A percentile compares a stretch with the other conserved stretches of the same genome.
phyloP scores from a whole-genome alignment of 2,888 invertebrate species.

The Apotomis turbidana region DNA sequence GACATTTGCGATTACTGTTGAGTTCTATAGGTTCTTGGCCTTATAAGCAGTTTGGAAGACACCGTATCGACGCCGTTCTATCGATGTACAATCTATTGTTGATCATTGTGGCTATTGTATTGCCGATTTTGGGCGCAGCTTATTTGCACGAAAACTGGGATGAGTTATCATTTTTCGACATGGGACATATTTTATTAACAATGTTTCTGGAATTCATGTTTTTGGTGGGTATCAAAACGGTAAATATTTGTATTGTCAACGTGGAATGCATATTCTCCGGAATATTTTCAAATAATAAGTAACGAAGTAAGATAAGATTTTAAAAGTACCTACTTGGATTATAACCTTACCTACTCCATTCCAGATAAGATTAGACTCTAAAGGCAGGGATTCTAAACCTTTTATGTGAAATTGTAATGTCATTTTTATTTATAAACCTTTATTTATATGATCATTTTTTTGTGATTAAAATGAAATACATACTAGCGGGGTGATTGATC shows the following conservation, averaged over 20 bases:
- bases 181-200: neutral
- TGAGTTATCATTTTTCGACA: neutral
- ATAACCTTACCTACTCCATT: too few relatives aligned
- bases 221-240: neutral
- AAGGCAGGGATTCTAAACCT: too few relatives aligned
- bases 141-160: neutral
- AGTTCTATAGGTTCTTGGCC: conserved; percentile 8
- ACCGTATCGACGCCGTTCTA: neutral
- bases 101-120: neutral
- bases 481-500: too few relatives aligned
- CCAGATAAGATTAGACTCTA: too few relatives aligned
- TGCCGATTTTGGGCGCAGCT: neutral
- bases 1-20: neutral
- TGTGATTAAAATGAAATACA: too few relatives aligned
- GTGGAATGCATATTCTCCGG: too few relatives aligned
- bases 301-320: too few relatives aligned
- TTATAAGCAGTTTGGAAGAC: neutral
- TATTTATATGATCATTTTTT: too few relatives aligned
- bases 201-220: neutral
- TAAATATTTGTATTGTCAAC: too few relatives aligned
- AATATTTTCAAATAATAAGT: too few relatives aligned
- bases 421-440: neutral
- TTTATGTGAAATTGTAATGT: too few relatives aligned
- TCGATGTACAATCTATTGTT: neutral
- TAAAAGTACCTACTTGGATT: too few relatives aligned